phyloP scores from a whole-genome alignment of 2,888 invertebrate species.

The Flexamia atlantica region DNA sequence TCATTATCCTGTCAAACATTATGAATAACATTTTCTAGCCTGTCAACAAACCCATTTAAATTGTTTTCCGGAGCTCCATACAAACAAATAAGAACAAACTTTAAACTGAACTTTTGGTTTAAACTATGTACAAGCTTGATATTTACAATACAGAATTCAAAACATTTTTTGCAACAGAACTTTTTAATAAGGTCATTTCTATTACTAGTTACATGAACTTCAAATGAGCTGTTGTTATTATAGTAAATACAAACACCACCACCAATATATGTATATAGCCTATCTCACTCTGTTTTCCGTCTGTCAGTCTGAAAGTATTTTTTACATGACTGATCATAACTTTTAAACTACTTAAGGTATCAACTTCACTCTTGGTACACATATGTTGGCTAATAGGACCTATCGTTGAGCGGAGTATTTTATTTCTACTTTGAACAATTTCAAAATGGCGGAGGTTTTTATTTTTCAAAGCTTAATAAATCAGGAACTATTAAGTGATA shows the following conservation, averaged over 20 bases:
- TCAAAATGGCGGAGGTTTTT: too few relatives aligned
- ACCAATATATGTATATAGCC: too few relatives aligned
- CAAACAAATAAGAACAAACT: slow-evolving; percentile 6
- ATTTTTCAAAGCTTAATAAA: too few relatives aligned
- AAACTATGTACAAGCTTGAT: background rate
- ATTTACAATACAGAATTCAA: slow-evolving; percentile 23
- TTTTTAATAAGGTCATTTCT: background rate
- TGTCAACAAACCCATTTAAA: background rate
- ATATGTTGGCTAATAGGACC: too few relatives aligned
- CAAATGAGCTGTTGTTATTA: background rate
- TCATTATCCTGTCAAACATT: background rate
- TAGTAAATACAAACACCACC: slow-evolving; percentile 1
- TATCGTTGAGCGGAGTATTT: too few relatives aligned
- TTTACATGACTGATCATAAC: too few relatives aligned
- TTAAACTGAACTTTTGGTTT: background rate
- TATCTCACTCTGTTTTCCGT: too few relatives aligned
- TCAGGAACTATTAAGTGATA: too few relatives aligned
- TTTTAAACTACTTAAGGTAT: too few relatives aligned
- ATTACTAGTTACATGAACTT: background rate
- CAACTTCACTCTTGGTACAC: too few relatives aligned
- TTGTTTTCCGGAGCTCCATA: slow-evolving; percentile 2
- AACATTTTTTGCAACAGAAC: background rate
- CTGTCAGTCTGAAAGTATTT: too few relatives aligned
- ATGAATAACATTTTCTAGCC: background rate
- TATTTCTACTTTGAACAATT: too few relatives aligned